Conservation (phyloP, 2,888 invertebrate species). For the Nasonia oneida region DNA sequence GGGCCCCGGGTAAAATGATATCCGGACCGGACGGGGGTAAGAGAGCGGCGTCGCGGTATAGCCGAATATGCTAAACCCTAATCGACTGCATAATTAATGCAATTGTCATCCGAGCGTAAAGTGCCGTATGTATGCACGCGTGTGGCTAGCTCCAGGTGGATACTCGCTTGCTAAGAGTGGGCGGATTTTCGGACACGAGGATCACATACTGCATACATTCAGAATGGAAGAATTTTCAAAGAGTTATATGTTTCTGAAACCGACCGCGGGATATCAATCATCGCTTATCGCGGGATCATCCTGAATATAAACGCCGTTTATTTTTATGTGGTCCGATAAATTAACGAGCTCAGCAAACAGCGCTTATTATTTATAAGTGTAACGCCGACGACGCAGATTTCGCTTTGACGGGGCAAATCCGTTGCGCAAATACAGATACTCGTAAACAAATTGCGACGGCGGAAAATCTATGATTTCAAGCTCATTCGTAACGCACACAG, state of each 20-base stretch:
- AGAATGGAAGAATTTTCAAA: too few relatives aligned
- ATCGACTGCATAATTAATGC: slow-evolving; percentile 77
- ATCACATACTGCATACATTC: too few relatives aligned
- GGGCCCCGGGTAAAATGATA: slow-evolving; percentile 54
- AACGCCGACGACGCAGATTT: neutral
- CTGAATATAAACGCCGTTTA: neutral
- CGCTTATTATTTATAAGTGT: neutral
- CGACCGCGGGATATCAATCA: neutral
- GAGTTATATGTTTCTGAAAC: too few relatives aligned
- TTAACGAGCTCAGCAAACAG: neutral
- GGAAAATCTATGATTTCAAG: too few relatives aligned
- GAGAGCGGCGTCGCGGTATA: slow-evolving; percentile 10
- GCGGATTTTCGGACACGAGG: neutral
- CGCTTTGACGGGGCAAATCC: neutral
- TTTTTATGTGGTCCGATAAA: neutral
- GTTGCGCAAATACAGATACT: neutral
- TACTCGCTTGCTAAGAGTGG: neutral
- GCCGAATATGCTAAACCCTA: slow-evolving; percentile 63
- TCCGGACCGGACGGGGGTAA: slow-evolving; percentile 54
- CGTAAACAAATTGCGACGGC: neutral
- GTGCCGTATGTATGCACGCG: neutral
- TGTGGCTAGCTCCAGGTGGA: neutral
- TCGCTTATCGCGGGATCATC: neutral
- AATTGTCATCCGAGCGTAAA: slow-evolving; percentile 67
- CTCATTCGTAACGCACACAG: too few relatives aligned